phyloP scores from a whole-genome alignment of 2,113 vertebrate species.

The Triplophysa rosa region DNA sequence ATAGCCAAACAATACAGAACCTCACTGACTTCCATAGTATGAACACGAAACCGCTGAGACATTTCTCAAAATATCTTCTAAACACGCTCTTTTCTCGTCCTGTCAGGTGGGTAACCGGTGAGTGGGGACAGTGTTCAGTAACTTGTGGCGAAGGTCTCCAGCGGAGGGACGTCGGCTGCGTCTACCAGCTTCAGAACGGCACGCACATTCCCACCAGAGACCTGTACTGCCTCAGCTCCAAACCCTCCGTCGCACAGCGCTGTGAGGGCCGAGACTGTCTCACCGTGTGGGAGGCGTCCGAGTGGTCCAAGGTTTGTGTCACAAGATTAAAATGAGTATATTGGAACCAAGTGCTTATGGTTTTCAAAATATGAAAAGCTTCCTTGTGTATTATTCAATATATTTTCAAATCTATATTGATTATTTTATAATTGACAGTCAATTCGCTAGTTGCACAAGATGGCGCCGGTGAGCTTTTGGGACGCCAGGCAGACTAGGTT shows the following conservation, averaged over 20 bases:
- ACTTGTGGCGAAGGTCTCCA: constrained; percentile 89
- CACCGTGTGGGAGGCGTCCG: constrained; percentile 90
- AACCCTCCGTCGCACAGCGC: constrained; percentile 79
- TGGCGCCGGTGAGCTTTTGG: no score
- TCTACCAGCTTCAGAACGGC: constrained; percentile 89
- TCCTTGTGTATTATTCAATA: no score
- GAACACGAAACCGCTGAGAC: no score
- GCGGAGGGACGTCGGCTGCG: constrained; percentile 84
- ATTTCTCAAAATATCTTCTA: no score
- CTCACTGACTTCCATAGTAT: no score
- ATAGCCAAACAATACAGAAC: no score
- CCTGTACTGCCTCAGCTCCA: constrained; percentile 82
- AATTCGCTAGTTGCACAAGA: no score
- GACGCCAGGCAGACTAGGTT: no score
- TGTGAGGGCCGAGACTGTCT: constrained; percentile 90
- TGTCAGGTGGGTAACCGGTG: constrained; percentile 86
- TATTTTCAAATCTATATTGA: no score
- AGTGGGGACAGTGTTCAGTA: constrained; percentile 87
- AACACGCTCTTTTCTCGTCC: not conserved
- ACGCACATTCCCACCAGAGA: constrained; percentile 82
- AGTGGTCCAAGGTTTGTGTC: constrained; percentile 90
- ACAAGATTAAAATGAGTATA: not conserved
- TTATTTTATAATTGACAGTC: no score
- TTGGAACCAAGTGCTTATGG: no score
- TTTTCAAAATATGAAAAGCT: no score